Conservation (phyloP, 2,888 invertebrate species). For the Aspidiotus destructor region DNA sequence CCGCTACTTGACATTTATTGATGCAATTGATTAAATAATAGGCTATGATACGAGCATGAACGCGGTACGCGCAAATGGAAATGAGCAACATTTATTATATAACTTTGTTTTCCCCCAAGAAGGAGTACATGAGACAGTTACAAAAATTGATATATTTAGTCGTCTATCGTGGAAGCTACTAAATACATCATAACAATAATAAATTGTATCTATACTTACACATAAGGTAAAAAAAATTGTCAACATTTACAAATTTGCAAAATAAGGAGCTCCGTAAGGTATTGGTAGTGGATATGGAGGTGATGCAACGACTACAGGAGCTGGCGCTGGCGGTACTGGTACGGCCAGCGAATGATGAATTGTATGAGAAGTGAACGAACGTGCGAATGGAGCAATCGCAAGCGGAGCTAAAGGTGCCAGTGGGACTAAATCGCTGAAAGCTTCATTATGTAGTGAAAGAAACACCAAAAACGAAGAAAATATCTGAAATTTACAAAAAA, state of each 20-base stretch:
- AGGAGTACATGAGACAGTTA: too few relatives aligned
- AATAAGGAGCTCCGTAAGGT: not conserved
- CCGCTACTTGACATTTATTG: too few relatives aligned
- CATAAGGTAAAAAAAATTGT: too few relatives aligned
- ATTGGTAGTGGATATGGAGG: not conserved
- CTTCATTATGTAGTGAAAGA: constrained; percentile 40
- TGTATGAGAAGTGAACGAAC: not conserved
- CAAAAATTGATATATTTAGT: too few relatives aligned
- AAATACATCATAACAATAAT: too few relatives aligned
- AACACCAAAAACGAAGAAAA: constrained; percentile 6
- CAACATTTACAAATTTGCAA: not conserved
- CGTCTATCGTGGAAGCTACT: too few relatives aligned
- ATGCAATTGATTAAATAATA: too few relatives aligned
- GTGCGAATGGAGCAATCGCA: not conserved
- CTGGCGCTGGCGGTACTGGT: not conserved
- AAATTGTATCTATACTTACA: too few relatives aligned
- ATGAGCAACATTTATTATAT: too few relatives aligned
- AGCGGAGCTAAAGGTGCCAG: constrained; percentile 45
- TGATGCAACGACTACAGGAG: not conserved
- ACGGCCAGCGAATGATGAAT: not conserved
- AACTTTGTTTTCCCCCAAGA: too few relatives aligned
- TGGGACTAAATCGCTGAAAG: constrained; percentile 41
- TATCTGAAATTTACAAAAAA: constrained; percentile 16
- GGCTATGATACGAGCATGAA: too few relatives aligned
- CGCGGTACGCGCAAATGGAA: too few relatives aligned